Conservation (phyloP, 1,140 invertebrate genomes). For the Schlechtendalia chinensis region DNA sequence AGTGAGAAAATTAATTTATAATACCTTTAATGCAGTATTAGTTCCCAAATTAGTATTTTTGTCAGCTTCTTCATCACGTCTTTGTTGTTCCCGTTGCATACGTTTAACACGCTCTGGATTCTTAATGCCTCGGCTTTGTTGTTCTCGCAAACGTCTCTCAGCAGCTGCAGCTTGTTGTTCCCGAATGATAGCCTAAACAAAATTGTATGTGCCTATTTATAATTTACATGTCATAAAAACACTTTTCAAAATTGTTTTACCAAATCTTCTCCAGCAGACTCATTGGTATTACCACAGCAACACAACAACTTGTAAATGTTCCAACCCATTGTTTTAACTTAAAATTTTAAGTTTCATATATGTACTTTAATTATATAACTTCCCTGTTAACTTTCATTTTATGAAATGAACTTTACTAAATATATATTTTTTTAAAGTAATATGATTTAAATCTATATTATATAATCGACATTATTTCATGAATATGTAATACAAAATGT, state of each 20-base stretch:
- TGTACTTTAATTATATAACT: not conserved
- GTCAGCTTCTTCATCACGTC: constrained; percentile 57
- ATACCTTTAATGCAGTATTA: constrained; percentile 31
- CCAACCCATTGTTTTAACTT: constrained; percentile 25
- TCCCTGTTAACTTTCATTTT: too few species aligned
- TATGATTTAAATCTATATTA: too few species aligned
- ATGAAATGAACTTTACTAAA: too few species aligned
- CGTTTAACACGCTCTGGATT: constrained; percentile 60
- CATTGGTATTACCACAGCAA: constrained; percentile 33
- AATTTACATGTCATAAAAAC: not conserved
- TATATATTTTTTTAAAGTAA: too few species aligned
- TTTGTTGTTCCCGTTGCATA: constrained; percentile 62
- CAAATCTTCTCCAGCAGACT: constrained; percentile 8
- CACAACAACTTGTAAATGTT: constrained; percentile 33
- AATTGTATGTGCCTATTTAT: not conserved
- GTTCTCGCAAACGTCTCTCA: constrained; percentile 59
- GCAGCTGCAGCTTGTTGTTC: constrained; percentile 63
- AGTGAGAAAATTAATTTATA: not conserved
- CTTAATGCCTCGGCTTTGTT: constrained; percentile 62
- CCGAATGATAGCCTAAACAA: constrained; percentile 60
- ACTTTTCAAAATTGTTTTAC: constrained; percentile 15
- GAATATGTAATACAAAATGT: too few species aligned
- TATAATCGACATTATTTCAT: too few species aligned
- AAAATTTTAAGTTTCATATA: not conserved
- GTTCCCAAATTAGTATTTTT: not conserved